Evolutionary conservation across 2,113 vertebrate genomes (phyloP), one percentile per base, ranked within the genome.

Genomic region (Eublepharis macularius): DNA sequence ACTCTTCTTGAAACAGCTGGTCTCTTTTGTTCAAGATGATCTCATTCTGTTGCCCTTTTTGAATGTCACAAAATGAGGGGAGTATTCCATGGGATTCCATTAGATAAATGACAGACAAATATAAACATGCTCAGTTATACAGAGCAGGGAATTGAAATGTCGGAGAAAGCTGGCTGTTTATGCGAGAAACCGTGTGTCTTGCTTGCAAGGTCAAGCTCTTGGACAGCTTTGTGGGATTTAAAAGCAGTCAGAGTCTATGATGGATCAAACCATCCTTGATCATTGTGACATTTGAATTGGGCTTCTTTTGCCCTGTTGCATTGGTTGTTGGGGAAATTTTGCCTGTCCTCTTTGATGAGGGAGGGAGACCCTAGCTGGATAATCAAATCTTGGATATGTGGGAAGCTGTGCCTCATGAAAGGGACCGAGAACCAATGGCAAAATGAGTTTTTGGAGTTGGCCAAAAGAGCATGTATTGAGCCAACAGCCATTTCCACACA

Each of bases 81-180:
- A 21, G 9, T 70, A 66, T 86, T 88, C 66, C 51, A 11, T 39
- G 72, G 65, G 80, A 47, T 81, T 69, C 69, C 39, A 80, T 80
- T 84, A 84, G 87, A 17, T 76, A 63, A 86, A 19, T 45, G 19
- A 87, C 65, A 86, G 45, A 82, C 73, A 87, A 54, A 86, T 81
- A 72, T 12, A 85, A 81, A 34, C 74, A 84, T 72, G 51, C 21
- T 63, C 86, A 81, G 16, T 17, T 74, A 57, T 74, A 73, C 65
- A 41, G 60, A 70, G 29, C 2, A 26, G 32, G 86, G 76, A 81
- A 80, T 77, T 39, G 69, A 87, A 77, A 87, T 75, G 24, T 11
- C 6, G 1, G 26, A 45, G 68, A 70, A 68, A 83, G 68, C 81
- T 49, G 75, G 66, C 76, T 79, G 57, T 43, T 74, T 51, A 73